These are phyloP conservation scores for Solenopsis invicta DNA, from an alignment of 1,140 invertebrate species.

Conservation along the genomic window DNA sequence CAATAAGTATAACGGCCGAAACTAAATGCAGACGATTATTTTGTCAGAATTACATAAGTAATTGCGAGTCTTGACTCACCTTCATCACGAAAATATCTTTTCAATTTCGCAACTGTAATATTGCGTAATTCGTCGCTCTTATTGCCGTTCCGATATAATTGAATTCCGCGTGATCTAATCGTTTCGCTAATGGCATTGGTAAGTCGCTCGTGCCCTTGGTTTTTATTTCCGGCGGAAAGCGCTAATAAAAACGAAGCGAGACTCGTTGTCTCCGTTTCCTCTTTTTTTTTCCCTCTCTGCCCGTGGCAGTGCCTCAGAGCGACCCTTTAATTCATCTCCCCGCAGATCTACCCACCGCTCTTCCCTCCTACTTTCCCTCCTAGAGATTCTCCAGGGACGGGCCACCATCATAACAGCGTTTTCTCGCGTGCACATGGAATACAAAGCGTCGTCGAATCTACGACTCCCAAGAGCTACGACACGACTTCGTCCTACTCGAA, in stretches of 20 bases:
- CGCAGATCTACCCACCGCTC: conserved; percentile 8
- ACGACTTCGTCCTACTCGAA: conserved; percentile 39
- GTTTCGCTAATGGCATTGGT: conserved; percentile 46
- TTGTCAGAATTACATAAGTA: conserved; percentile 26
- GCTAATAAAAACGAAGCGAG: conserved; percentile 40
- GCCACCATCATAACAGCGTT: conserved; percentile 82
- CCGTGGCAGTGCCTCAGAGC: conserved; percentile 13
- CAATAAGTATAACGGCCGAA: background rate
- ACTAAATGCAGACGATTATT: background rate
- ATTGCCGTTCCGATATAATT: conserved; percentile 47
- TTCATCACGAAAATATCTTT: conserved; percentile 36
- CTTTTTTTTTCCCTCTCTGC: conserved; percentile 31
- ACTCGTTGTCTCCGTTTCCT: conserved; percentile 20
- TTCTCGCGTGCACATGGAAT: conserved; percentile 80
- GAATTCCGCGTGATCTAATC: conserved; percentile 53
- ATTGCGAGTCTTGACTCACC: background rate
- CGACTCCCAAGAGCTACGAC: conserved; percentile 76
- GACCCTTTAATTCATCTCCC: conserved; percentile 48
- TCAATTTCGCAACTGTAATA: conserved; percentile 21
- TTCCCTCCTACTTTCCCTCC: conserved; percentile 9
- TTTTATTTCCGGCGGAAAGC: conserved; percentile 45
- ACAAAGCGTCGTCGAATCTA: conserved; percentile 78
- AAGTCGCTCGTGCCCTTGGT: conserved; percentile 34
- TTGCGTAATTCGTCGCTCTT: conserved; percentile 30
- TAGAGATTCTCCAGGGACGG: conserved; percentile 71